Conservation (phyloP, 2,113 vertebrate genomes). For the Tragelaphus imberbis region DNA sequence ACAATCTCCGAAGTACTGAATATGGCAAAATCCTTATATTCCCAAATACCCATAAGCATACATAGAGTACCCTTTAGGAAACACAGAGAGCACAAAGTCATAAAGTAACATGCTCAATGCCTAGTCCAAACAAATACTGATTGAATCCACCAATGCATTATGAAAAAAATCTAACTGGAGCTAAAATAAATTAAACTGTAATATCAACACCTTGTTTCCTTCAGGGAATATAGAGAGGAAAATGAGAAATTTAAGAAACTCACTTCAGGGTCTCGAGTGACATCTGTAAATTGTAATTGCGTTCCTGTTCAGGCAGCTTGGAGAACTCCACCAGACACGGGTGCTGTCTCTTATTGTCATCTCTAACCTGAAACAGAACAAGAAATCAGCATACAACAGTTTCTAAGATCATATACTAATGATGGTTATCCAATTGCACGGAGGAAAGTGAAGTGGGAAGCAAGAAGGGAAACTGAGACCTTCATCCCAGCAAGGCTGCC, state of each 20-base stretch:
- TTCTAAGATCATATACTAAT: background rate
- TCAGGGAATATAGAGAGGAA: background rate
- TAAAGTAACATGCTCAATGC: background rate
- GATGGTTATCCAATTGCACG: fast-evolving
- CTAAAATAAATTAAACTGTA: background rate
- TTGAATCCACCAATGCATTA: background rate
- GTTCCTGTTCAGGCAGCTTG: slow-evolving; percentile 94
- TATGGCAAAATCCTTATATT: background rate
- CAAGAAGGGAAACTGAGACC: background rate
- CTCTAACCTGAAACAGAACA: slow-evolving; percentile 85
- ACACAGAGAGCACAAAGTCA: background rate
- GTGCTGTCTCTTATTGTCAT: slow-evolving; percentile 97
- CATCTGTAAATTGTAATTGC: slow-evolving; percentile 98
- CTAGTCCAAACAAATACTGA: background rate
- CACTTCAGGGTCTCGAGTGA: slow-evolving; percentile 96
- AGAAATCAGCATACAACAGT: background rate
- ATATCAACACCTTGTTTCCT: background rate
- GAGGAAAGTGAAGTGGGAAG: background rate
- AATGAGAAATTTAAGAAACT: slow-evolving; percentile 53
- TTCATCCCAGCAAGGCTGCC: background rate
- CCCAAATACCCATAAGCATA: background rate
- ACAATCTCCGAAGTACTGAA: background rate
- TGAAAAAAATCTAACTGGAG: background rate
- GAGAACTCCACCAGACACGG: slow-evolving; percentile 96
- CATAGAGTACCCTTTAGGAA: background rate